Evolutionary conservation across 2,888 invertebrate genomes (phyloP).

Genomic region (Julus scanicus): DNA sequence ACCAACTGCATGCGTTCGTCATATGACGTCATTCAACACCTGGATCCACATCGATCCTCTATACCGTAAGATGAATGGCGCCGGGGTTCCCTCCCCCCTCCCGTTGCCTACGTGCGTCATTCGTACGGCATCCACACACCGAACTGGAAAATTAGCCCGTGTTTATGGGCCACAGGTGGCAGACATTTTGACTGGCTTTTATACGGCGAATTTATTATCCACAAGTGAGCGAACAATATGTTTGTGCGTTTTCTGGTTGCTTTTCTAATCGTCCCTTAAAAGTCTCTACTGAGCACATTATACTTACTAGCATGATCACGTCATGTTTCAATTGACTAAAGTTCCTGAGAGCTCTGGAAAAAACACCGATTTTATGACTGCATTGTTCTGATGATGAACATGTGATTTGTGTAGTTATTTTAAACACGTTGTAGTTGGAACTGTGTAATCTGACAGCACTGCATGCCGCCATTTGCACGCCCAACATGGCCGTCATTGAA

Average conservation of each 20-base stretch:
- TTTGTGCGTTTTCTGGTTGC: not conserved
- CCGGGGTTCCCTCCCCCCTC: not conserved
- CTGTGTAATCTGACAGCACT: too few relatives aligned
- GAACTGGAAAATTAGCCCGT: not conserved
- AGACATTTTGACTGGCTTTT: constrained; percentile 23
- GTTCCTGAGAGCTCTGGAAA: too few relatives aligned
- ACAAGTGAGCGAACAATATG: not conserved
- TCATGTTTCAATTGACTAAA: too few relatives aligned
- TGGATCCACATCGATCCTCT: constrained; percentile 20
- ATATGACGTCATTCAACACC: constrained; percentile 34
- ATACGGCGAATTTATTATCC: not conserved
- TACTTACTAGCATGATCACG: too few relatives aligned
- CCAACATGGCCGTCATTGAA: too few relatives aligned
- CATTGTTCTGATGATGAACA: too few relatives aligned
- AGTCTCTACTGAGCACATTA: not conserved
- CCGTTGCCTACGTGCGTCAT: constrained; percentile 1
- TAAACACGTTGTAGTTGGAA: too few relatives aligned
- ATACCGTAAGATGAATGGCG: not conserved
- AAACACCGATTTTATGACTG: too few relatives aligned
- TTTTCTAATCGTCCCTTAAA: not conserved
- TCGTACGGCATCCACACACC: not conserved
- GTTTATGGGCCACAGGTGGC: constrained; percentile 37
- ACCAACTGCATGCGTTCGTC: not conserved
- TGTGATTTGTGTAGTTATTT: too few relatives aligned
- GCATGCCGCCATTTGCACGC: too few relatives aligned